These are phyloP conservation scores for Pseudomugil gertrudae DNA, from an alignment of 2,797 vertebrate species.

Conservation along the genomic window DNA sequence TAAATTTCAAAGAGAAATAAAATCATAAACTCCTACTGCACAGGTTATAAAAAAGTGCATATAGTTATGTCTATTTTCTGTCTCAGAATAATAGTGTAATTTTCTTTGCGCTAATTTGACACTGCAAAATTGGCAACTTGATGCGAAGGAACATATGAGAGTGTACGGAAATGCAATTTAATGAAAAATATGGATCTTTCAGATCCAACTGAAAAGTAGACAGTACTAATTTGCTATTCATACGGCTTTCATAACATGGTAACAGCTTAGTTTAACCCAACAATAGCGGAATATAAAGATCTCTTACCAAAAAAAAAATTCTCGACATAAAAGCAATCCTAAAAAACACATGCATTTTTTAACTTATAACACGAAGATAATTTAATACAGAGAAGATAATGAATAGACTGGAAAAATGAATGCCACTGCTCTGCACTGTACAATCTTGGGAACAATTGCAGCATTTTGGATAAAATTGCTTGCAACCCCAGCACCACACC, in stretches of 20 bases:
- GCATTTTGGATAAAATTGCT: slow-evolving; percentile 87
- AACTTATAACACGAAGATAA: slow-evolving; percentile 83
- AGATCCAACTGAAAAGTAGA: slow-evolving; percentile 77
- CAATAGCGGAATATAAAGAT: slow-evolving; percentile 71
- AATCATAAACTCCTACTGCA: slow-evolving; percentile 77
- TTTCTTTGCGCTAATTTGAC: slow-evolving; percentile 80
- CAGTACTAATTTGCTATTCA: slow-evolving; percentile 84
- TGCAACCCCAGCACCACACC: slow-evolving; percentile 55
- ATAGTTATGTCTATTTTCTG: slow-evolving; percentile 41
- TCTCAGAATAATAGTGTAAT: slow-evolving; percentile 74
- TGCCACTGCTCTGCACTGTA: slow-evolving; percentile 77
- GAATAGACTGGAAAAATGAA: slow-evolving; percentile 84
- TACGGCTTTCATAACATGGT: slow-evolving; percentile 78
- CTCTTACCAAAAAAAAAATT: slow-evolving; percentile 62
- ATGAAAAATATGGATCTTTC: no score
- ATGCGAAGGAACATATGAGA: slow-evolving; percentile 64
- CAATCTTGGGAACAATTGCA: slow-evolving; percentile 87
- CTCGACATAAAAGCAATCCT: slow-evolving; percentile 77
- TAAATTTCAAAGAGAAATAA: slow-evolving; percentile 82
- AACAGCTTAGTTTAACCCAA: slow-evolving; percentile 80
- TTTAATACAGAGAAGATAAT: slow-evolving; percentile 86
- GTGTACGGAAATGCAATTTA: slow-evolving; percentile 79
- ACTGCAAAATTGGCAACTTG: slow-evolving; percentile 78
- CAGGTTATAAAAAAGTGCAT: slow-evolving; percentile 72
- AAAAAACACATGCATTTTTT: slow-evolving; percentile 51